These are phyloP conservation scores for Jacana jacana DNA, from an alignment of 2,113 vertebrate genomes.

Conservation along the genomic window DNA sequence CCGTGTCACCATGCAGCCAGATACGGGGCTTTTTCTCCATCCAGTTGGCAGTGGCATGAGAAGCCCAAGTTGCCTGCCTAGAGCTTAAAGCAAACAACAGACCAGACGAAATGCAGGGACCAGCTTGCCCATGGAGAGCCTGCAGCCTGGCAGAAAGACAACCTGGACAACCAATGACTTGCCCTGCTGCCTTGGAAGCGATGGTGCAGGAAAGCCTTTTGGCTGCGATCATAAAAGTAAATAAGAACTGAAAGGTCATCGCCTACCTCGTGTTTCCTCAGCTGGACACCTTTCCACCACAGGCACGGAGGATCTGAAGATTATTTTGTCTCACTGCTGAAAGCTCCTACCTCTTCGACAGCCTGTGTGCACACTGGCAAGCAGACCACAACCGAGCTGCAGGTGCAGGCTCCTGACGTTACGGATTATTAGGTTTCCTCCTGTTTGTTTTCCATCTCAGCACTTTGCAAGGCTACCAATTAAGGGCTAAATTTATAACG, in stretches of 20 bases:
- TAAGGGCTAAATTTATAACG: constrained; percentile 41
- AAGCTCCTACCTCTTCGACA: background rate
- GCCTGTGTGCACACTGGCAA: background rate
- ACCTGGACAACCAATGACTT: background rate
- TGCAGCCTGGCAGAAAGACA: background rate
- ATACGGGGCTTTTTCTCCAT: background rate
- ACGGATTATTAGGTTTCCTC: constrained; percentile 35
- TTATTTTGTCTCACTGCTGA: background rate
- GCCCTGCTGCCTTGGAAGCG: background rate
- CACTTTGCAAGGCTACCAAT: constrained; percentile 20
- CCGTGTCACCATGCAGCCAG: background rate
- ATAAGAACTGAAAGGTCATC: background rate
- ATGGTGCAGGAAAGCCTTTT: background rate
- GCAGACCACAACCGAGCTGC: background rate
- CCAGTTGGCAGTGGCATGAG: background rate
- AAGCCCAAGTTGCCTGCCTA: background rate
- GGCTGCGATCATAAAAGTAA: background rate
- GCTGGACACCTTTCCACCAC: background rate
- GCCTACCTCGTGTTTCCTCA: background rate
- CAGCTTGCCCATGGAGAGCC: background rate
- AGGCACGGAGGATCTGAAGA: background rate
- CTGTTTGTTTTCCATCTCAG: constrained; percentile 55
- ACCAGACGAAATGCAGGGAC: background rate
- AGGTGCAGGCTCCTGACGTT: background rate
- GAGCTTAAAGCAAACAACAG: background rate